These are phyloP conservation scores for Zenarchopterus dispar DNA, from an alignment of 2,797 vertebrate genomes.

Conservation along the genomic window DNA sequence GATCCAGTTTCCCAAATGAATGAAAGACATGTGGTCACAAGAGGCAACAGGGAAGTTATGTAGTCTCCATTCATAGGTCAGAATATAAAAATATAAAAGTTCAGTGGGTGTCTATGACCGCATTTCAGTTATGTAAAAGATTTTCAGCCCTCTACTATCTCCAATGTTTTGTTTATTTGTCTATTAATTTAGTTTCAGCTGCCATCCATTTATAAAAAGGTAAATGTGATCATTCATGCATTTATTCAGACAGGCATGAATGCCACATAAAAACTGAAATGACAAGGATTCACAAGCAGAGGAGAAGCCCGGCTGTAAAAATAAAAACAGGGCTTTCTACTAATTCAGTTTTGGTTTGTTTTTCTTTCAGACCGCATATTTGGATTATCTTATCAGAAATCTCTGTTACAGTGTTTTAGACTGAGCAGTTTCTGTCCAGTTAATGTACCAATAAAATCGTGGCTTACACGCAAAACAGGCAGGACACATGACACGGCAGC, in stretches of 20 bases:
- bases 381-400: not conserved
- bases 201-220: not conserved
- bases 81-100: not conserved
- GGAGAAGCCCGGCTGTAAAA: too few relatives aligned
- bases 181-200: not conserved
- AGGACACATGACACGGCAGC: conserved; percentile 31
- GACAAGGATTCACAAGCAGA: too few relatives aligned
- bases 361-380: not conserved
- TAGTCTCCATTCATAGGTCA: not conserved
- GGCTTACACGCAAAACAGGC: not conserved
- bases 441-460: not conserved
- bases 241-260: too few relatives aligned
- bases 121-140: not conserved
- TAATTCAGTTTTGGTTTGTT: not conserved
- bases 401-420: not conserved
- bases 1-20: conserved; percentile 43
- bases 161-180: not conserved
- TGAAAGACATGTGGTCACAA: conserved; percentile 38
- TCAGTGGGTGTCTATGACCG: too few relatives aligned
- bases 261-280: too few relatives aligned
- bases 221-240: too few relatives aligned
- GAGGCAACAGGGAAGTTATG: conserved; percentile 9
- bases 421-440: not conserved
- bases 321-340: too few relatives aligned
- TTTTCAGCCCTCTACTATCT: not conserved